A percentile compares a stretch with the other conserved stretches of the same genome.
Conservation (phyloP, 2,888 invertebrate genomes). For the Oxyteleia sp. region DNA sequence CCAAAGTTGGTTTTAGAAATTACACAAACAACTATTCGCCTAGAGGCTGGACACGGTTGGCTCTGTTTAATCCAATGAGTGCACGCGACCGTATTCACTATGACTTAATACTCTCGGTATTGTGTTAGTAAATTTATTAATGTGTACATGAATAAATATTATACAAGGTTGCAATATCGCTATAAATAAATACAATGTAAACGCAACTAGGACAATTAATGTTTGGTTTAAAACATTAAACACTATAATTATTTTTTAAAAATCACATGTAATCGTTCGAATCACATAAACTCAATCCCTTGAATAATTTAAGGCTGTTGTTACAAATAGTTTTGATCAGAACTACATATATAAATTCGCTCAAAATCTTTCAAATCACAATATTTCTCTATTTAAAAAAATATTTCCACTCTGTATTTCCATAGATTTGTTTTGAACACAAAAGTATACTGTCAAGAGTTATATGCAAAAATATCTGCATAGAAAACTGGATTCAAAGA, state of each 20-base stretch:
- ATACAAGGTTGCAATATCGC: constrained; percentile 26
- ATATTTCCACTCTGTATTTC: constrained; percentile 12
- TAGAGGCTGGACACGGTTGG: constrained; percentile 51
- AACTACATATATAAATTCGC: constrained; percentile 18
- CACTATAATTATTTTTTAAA: not conserved
- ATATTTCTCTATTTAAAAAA: constrained; percentile 22
- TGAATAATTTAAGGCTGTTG: constrained; percentile 26
- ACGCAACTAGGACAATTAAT: constrained; percentile 17
- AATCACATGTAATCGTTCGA: constrained; percentile 22
- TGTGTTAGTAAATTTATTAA: constrained; percentile 30
- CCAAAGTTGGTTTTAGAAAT: constrained; percentile 32
- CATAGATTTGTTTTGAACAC: constrained; percentile 4
- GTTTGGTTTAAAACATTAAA: not conserved
- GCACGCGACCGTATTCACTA: constrained; percentile 44
- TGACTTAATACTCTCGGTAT: constrained; percentile 47
- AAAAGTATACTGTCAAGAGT: constrained; percentile 8
- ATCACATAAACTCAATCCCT: constrained; percentile 30
- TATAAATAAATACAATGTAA: constrained; percentile 43
- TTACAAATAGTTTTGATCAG: not conserved
- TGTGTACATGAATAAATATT: constrained; percentile 37
- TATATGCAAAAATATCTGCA: constrained; percentile 18
- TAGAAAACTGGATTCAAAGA: constrained; percentile 15
- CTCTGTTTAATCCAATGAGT: constrained; percentile 48
- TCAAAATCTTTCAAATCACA: constrained; percentile 9
- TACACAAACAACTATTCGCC: constrained; percentile 39